Evolutionary conservation across 37 sponge, comb jelly and placozoan genomes (phyloP).

Genomic region (Crambe crambe): DNA sequence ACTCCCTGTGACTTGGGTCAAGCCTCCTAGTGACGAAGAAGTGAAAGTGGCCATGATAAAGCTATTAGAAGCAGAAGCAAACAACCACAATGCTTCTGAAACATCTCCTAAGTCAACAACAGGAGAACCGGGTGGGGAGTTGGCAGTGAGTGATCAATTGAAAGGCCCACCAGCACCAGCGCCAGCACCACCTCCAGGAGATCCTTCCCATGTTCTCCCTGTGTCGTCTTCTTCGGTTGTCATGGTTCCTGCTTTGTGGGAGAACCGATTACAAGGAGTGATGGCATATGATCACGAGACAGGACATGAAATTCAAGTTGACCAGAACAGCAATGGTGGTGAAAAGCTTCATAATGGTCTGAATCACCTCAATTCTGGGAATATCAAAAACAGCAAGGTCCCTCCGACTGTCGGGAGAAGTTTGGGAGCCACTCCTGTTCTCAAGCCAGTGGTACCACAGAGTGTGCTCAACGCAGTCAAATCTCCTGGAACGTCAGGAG

Average conservation of each 20-base stretch:
- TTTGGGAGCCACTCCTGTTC: no score
- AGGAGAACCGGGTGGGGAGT: background rate
- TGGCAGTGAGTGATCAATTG: background rate
- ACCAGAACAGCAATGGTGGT: no score
- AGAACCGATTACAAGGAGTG: conserved; percentile 34
- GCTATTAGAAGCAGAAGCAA: background rate
- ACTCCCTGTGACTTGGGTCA: conserved; percentile 65
- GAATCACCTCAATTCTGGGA: background rate
- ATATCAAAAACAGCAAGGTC: background rate
- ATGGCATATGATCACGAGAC: conserved; percentile 41
- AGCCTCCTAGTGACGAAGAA: conserved; percentile 24
- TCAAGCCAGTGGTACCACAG: background rate
- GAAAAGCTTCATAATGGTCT: conserved; percentile 10
- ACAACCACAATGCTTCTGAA: background rate
- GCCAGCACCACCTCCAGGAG: background rate
- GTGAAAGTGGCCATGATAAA: background rate
- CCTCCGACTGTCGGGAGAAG: background rate
- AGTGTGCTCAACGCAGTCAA: background rate
- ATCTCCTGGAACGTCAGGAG: background rate
- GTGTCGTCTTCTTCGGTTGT: conserved; percentile 15
- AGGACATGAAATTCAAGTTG: conserved; percentile 18
- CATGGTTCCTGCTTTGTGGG: conserved; percentile 62
- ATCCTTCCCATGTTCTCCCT: background rate
- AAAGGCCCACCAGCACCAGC: background rate
- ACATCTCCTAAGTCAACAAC: background rate